phyloP scores from a whole-genome alignment of 2,888 invertebrate genomes.

The Ormia ochracea region DNA sequence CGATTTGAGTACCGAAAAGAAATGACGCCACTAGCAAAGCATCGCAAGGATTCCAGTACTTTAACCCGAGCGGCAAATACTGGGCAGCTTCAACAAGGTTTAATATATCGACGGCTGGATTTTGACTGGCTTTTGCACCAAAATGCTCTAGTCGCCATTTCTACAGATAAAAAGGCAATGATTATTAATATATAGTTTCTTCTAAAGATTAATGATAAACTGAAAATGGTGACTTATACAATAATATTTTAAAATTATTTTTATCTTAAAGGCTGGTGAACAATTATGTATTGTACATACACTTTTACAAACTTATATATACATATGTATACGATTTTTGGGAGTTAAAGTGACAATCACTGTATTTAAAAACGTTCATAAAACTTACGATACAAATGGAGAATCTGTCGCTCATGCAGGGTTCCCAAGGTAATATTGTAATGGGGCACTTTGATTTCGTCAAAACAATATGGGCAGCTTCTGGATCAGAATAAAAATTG shows the following conservation, averaged over 20 bases:
- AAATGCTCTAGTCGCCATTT: slow-evolving; percentile 78
- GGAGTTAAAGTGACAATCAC: no score
- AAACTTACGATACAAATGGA: slow-evolving; percentile 71
- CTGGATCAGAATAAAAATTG: slow-evolving; percentile 87
- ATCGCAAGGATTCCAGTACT: slow-evolving; percentile 78
- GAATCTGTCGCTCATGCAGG: slow-evolving; percentile 77
- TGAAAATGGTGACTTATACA: no score
- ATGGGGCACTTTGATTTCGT: slow-evolving; percentile 79
- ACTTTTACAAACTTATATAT: no score
- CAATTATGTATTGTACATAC: no score
- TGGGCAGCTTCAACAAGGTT: slow-evolving; percentile 78
- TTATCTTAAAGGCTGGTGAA: no score
- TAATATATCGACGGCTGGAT: slow-evolving; percentile 77
- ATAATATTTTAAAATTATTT: no score
- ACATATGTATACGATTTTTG: no score
- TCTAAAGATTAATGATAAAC: no score
- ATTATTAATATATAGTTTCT: neutral
- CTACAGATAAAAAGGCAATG: slow-evolving; percentile 69
- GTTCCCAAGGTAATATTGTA: slow-evolving; percentile 84
- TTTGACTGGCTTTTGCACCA: slow-evolving; percentile 72
- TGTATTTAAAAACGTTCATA: neutral
- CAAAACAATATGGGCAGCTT: slow-evolving; percentile 86
- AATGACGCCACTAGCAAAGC: slow-evolving; percentile 78
- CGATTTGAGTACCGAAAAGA: slow-evolving; percentile 76
- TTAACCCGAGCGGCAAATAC: slow-evolving; percentile 65